Conservation (phyloP, 2,888 invertebrate genomes). For the Drosophila algonquin region DNA sequence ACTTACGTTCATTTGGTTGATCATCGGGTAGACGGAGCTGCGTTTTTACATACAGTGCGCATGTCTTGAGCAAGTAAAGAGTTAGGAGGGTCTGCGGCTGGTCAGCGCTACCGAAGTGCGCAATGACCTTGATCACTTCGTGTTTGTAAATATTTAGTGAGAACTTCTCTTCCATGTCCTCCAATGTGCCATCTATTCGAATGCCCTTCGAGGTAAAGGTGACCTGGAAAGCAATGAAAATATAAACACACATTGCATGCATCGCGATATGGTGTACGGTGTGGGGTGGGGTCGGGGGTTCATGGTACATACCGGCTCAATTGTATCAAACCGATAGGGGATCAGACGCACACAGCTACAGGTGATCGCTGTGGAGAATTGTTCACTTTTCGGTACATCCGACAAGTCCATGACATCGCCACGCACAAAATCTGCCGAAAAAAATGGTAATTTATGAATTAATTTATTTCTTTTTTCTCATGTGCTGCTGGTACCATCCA, state of each 20-base stretch:
- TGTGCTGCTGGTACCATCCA: background rate
- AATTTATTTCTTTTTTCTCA: background rate
- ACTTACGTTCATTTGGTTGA: conserved; percentile 65
- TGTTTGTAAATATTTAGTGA: conserved; percentile 87
- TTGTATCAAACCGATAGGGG: conserved; percentile 91
- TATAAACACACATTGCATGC: background rate
- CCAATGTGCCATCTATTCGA: conserved; percentile 86
- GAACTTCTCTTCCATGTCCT: conserved; percentile 83
- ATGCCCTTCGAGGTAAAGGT: conserved; percentile 86
- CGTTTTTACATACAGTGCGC: conserved; percentile 89
- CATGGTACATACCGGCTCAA: conserved; percentile 87
- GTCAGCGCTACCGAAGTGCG: conserved; percentile 88
- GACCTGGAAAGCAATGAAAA: conserved; percentile 83
- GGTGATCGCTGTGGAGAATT: conserved; percentile 86
- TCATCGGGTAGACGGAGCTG: conserved; percentile 87
- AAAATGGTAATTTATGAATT: background rate
- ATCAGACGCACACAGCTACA: conserved; percentile 94
- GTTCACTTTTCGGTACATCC: conserved; percentile 84
- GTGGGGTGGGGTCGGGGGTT: background rate
- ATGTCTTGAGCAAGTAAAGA: conserved; percentile 89
- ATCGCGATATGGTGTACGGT: background rate
- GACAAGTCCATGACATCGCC: conserved; percentile 84
- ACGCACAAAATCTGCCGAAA: conserved; percentile 85
- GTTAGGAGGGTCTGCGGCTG: conserved; percentile 89
- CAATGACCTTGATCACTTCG: conserved; percentile 90